Evolutionary conservation across 2,797 vertebrate species (phyloP), one percentile per base, ranked within the genome.

Genomic region (Poecilia gillii): DNA sequence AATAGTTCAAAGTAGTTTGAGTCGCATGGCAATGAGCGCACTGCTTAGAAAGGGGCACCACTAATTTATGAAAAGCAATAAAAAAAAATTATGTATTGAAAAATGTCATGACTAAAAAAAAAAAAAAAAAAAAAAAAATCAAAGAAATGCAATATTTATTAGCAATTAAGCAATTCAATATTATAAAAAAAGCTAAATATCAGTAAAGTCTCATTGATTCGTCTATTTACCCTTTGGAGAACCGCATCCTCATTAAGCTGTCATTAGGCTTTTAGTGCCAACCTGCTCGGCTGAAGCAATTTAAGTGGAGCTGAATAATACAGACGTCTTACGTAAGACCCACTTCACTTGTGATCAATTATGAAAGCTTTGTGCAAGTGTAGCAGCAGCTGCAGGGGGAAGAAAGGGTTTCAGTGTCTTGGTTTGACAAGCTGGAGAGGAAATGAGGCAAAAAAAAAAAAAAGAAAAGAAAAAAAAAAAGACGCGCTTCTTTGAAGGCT

Each of bases 261-360:
- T 87, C 88, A 85, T 92, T 87, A 85, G 83, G 81, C 76, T 91
- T 87, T 90, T 82, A 87, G 87, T 62, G 71, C 62, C 74, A 77
- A 81, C 85, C 81, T 86, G 89, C 84, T 85, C 33, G 2, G 75
- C 83, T 87, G 85, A 86, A 92, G 90, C 84, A 72, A 90, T 90
- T 93, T 88, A 91, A 90, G 91, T 89, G 85, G 85, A 88, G 87
- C 85, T 93, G 87, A 92, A 94, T 94, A 92, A 93, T 89, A 91
- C 84, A 92, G 90, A 87, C 71, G 84, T 72, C 90, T 94, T 95
- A 94, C 76, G 86, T 88, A 94, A 94, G 90, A 87, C 71, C 80
- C 78, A 81, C 90, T 93, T 89, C 77, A 87, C 88, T 92, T 87
- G 88, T 92, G 90, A 94, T 95, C 91, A 93, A 93, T 95, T 93